phyloP scores from a whole-genome alignment of 1,140 invertebrate genomes.

The Drosophila paulistorum region DNA sequence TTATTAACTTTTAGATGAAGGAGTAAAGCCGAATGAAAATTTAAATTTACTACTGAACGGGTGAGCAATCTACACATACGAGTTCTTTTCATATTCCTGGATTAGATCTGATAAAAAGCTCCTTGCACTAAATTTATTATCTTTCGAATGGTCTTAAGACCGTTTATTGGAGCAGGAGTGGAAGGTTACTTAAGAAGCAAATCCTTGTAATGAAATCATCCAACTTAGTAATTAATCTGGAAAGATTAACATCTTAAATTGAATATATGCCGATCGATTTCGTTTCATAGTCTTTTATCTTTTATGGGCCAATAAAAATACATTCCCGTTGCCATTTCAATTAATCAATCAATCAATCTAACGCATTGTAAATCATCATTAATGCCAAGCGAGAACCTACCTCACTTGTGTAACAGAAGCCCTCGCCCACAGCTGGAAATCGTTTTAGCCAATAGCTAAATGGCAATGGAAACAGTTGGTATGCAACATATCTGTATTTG shows the following conservation, averaged over 20 bases:
- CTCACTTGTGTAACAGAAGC: not conserved
- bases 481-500: too few species aligned
- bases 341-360: not conserved
- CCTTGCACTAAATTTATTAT: too few species aligned
- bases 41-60: not conserved
- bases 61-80: too few species aligned
- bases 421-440: not conserved
- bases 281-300: not conserved
- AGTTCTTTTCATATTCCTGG: too few species aligned
- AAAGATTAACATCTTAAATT: too few species aligned
- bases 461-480: not conserved
- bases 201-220: too few species aligned
- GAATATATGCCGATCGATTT: too few species aligned
- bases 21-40: not conserved
- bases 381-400: not conserved
- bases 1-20: constrained; percentile 31
- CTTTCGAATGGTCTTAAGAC: too few species aligned
- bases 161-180: too few species aligned
- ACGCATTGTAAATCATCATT: not conserved
- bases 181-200: too few species aligned
- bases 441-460: not conserved
- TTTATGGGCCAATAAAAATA: constrained; percentile 1
- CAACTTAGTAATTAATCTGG: too few species aligned
- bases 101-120: too few species aligned
- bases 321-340: not conserved